Conservation (phyloP, 2,888 invertebrate species). For the Xylota segnis region DNA sequence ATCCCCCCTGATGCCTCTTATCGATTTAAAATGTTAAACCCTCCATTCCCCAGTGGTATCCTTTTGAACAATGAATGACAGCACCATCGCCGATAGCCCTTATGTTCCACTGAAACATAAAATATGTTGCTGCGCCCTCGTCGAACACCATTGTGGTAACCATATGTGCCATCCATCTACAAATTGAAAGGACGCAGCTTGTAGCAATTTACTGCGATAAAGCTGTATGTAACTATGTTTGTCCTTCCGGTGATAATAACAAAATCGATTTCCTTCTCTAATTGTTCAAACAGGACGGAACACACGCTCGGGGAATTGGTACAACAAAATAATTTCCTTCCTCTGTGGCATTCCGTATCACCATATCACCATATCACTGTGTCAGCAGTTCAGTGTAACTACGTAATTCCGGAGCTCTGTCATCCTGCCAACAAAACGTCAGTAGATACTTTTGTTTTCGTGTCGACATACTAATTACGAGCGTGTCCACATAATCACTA, state of each 20-base stretch:
- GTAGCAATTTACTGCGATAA: slow-evolving; percentile 1
- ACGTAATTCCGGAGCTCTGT: slow-evolving; percentile 2
- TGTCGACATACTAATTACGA: slow-evolving; percentile 53
- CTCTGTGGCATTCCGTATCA: background rate
- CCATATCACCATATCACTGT: background rate
- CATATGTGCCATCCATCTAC: slow-evolving; percentile 13
- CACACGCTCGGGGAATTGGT: background rate
- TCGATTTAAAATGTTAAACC: too few species aligned
- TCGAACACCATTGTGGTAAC: background rate
- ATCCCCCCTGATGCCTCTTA: too few species aligned
- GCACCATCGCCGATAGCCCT: too few species aligned
- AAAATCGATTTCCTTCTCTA: slow-evolving; percentile 16
- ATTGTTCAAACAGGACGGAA: background rate
- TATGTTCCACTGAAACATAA: too few species aligned
- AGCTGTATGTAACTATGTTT: background rate
- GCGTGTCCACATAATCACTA: slow-evolving; percentile 13
- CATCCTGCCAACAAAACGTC: background rate
- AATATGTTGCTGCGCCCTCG: background rate
- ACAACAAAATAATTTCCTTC: slow-evolving; percentile 7
- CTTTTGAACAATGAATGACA: too few species aligned
- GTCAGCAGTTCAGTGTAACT: slow-evolving; percentile 4
- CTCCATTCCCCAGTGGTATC: too few species aligned
- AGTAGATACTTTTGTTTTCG: slow-evolving; percentile 9
- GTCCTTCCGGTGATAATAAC: background rate
- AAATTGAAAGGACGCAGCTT: background rate